These are phyloP conservation scores for Sphaeramia orbicularis DNA, from an alignment of 2,797 vertebrate genomes.

Conservation along the genomic window DNA sequence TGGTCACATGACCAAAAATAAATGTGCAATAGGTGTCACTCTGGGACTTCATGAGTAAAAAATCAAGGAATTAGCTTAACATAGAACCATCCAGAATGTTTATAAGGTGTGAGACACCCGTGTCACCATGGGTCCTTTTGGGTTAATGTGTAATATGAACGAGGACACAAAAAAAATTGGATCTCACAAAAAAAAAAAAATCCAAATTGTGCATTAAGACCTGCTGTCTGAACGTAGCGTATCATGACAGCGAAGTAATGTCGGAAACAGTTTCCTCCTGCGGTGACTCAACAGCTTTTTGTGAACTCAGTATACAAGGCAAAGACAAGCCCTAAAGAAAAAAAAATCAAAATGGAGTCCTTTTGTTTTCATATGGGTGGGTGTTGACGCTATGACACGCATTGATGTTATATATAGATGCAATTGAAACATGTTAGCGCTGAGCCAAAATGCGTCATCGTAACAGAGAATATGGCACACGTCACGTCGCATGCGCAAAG, in stretches of 20 bases:
- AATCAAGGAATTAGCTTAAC: no score
- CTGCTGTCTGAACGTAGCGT: no score
- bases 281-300: not conserved
- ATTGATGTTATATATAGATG: conserved; percentile 31
- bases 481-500: conserved; percentile 40
- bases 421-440: not conserved
- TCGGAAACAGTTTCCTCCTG: not conserved
- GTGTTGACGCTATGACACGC: conserved; percentile 22
- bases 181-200: no score
- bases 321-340: not conserved
- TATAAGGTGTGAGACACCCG: no score
- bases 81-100: no score
- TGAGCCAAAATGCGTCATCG: not conserved
- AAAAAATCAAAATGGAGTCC: not conserved
- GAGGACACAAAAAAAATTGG: no score
- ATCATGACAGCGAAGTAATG: not conserved
- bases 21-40: no score
- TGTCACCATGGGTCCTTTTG: no score
- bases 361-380: not conserved
- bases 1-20: no score
- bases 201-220: no score
- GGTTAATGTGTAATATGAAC: no score
- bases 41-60: no score
- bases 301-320: not conserved
- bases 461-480: conserved; percentile 3